phyloP scores from a whole-genome alignment of 2,888 invertebrate species.

The Dicyrtomina minuta region DNA sequence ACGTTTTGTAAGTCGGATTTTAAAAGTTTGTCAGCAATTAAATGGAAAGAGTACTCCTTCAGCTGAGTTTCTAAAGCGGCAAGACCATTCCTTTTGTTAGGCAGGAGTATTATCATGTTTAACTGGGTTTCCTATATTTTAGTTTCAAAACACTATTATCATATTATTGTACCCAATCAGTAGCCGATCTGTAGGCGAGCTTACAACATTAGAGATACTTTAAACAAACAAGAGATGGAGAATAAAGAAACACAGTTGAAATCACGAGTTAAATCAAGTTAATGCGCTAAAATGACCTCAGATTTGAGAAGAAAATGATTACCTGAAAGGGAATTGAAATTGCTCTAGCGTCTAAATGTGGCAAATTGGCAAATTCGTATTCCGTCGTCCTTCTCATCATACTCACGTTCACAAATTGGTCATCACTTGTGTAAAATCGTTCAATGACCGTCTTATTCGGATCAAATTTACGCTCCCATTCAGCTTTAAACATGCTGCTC shows the following conservation, averaged over 20 bases:
- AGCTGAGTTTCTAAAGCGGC: conserved; percentile 36
- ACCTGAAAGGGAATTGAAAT: conserved; percentile 25
- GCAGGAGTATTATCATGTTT: conserved; percentile 42
- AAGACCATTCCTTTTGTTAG: conserved; percentile 42
- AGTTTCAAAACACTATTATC: not conserved
- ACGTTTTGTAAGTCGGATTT: conserved; percentile 62
- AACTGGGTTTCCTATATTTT: conserved; percentile 34
- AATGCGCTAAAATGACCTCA: too few relatives aligned
- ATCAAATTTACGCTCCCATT: conserved; percentile 20
- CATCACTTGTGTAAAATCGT: conserved; percentile 9
- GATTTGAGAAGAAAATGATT: too few relatives aligned
- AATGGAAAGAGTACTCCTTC: conserved; percentile 59
- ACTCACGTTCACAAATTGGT: not conserved
- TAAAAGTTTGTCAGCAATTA: conserved; percentile 54
- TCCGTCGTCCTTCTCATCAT: conserved; percentile 18
- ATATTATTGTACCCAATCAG: too few relatives aligned
- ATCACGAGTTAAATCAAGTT: too few relatives aligned
- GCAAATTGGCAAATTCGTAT: conserved; percentile 17
- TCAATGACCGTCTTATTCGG: conserved; percentile 3
- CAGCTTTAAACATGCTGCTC: not conserved
- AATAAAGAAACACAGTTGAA: too few relatives aligned
- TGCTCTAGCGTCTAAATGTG: conserved; percentile 18
- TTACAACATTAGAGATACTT: too few relatives aligned
- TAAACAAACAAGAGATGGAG: too few relatives aligned
- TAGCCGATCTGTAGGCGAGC: too few relatives aligned